These are phyloP conservation scores for Aphelocoma coerulescens DNA, from an alignment of 2,113 vertebrate genomes.

Conservation along the genomic window DNA sequence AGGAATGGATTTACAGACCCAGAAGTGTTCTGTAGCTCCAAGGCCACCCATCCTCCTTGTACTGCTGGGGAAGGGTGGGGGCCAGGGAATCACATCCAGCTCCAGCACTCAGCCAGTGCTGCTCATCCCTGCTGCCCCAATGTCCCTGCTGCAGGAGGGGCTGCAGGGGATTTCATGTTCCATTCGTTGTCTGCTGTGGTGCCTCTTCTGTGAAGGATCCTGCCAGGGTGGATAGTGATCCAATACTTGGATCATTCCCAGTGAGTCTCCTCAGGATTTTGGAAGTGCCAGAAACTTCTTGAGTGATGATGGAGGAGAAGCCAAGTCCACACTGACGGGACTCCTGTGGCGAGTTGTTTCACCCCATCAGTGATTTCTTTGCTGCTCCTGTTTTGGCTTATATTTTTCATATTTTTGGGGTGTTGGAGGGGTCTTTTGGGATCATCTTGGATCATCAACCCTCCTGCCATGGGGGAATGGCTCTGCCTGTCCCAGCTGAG, in stretches of 20 bases:
- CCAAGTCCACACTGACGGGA: accelerated
- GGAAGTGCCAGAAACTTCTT: neutral
- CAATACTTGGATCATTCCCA: neutral
- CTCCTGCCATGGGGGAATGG: neutral
- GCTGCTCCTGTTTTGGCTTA: neutral
- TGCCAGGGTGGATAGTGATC: neutral
- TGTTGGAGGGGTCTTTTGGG: neutral
- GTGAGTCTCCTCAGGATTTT: neutral
- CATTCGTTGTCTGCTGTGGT: neutral
- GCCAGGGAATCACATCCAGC: neutral
- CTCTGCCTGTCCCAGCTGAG: neutral
- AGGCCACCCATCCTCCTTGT: neutral
- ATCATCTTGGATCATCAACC: neutral
- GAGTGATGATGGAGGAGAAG: neutral
- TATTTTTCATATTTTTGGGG: neutral
- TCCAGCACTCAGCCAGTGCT: neutral
- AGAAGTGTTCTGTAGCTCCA: neutral
- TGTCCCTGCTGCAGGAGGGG: accelerated
- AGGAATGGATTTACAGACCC: neutral
- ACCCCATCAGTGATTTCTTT: neutral
- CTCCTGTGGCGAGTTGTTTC: neutral
- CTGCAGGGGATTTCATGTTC: neutral
- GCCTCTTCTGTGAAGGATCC: neutral
- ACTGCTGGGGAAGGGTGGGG: neutral
- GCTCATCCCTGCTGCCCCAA: neutral